These are phyloP conservation scores for Aleiodes testaceus DNA, from an alignment of 2,888 invertebrate species.

Conservation along the genomic window DNA sequence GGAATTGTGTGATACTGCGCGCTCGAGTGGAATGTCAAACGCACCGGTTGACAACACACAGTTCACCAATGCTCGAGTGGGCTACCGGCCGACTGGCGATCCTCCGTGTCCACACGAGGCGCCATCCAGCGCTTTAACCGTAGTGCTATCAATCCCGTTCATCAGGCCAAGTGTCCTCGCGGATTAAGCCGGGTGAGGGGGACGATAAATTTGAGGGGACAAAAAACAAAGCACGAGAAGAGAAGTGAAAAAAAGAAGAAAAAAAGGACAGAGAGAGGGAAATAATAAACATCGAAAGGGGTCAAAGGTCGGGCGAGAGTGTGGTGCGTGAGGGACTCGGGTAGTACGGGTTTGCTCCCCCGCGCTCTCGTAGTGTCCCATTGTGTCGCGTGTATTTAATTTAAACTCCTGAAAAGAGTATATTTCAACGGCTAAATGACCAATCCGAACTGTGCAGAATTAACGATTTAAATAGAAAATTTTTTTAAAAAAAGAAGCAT, in stretches of 20 bases:
- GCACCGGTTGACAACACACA: conserved; percentile 44
- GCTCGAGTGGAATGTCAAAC: conserved; percentile 44
- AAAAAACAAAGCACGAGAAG: conserved; percentile 14
- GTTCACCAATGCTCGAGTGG: conserved; percentile 46
- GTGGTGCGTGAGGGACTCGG: conserved; percentile 44
- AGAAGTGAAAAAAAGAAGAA: neutral
- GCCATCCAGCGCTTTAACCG: conserved; percentile 38
- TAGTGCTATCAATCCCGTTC: conserved; percentile 31
- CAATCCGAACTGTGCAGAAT: conserved; percentile 4
- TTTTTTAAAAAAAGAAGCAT: neutral
- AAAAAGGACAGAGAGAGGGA: neutral
- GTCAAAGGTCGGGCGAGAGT: conserved; percentile 43
- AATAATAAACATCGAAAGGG: conserved; percentile 18
- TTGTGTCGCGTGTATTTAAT: conserved; percentile 18
- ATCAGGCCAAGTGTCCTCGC: conserved; percentile 7
- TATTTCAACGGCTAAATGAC: neutral
- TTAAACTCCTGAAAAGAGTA: neutral
- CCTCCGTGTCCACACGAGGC: conserved; percentile 34
- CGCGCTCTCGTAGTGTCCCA: conserved; percentile 38
- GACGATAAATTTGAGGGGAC: neutral
- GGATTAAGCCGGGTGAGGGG: neutral
- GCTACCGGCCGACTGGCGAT: conserved; percentile 20
- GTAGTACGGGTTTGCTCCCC: conserved; percentile 42
- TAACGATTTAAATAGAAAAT: conserved; percentile 15
- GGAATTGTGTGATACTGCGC: conserved; percentile 28